These are phyloP conservation scores for Ciconia maguari DNA, from an alignment of 2,113 vertebrate genomes.

Conservation along the genomic window DNA sequence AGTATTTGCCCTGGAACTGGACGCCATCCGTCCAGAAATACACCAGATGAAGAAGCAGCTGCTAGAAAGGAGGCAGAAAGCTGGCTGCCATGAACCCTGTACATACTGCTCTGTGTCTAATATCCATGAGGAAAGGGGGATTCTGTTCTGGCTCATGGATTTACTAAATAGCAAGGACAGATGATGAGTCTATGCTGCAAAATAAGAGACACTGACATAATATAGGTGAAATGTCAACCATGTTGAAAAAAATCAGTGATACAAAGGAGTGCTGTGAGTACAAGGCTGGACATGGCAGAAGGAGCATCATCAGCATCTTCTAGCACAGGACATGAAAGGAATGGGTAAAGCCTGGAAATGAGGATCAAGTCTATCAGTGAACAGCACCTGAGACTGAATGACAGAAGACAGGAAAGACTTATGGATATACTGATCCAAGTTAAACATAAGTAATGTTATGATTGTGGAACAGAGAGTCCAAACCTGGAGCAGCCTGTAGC, in stretches of 20 bases:
- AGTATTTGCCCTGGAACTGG: slow-evolving; percentile 45
- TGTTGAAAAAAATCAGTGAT: not conserved
- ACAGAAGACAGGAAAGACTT: not conserved
- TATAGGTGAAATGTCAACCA: not conserved
- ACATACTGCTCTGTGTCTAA: not conserved
- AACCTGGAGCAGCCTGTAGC: not conserved
- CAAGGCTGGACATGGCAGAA: not conserved
- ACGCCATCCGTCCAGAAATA: not conserved
- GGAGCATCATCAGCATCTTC: not conserved
- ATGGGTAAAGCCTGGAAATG: not conserved
- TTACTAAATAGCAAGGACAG: not conserved
- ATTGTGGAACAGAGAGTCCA: not conserved
- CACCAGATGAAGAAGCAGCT: slow-evolving; percentile 55
- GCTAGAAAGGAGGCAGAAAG: slow-evolving; percentile 5
- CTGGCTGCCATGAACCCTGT: not conserved
- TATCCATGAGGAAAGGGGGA: not conserved
- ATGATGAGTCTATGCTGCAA: not conserved
- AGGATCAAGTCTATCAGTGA: not conserved
- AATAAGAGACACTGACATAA: not conserved
- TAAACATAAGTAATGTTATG: not conserved
- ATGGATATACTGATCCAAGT: not conserved
- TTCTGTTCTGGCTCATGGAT: not conserved
- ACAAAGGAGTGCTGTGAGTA: not conserved
- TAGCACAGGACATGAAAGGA: not conserved
- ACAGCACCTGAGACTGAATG: not conserved